Evolutionary conservation across 2,888 invertebrate genomes (phyloP).

Genomic region (Laspeyria flexula): DNA sequence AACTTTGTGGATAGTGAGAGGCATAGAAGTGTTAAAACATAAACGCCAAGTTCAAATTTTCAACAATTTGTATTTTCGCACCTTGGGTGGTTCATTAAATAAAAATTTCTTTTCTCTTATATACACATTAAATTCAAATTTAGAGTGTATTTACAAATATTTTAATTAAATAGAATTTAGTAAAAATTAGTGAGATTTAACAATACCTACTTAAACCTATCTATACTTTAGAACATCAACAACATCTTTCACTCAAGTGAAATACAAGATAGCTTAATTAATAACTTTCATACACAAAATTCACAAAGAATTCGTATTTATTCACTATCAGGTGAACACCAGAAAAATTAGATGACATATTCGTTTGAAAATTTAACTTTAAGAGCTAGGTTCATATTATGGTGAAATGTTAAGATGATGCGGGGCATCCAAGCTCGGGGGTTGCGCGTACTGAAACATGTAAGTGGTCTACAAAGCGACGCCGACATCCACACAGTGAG

Average conservation of each 20-base stretch:
- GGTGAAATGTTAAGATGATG: constrained; percentile 53
- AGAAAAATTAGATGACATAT: constrained; percentile 57
- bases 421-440: constrained; percentile 50
- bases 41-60: constrained; percentile 70
- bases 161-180: constrained; percentile 86
- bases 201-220: constrained; percentile 82
- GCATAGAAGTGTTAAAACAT: constrained; percentile 37
- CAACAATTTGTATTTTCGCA: constrained; percentile 85
- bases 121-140: constrained; percentile 86
- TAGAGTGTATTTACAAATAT: constrained; percentile 87
- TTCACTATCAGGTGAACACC: constrained; percentile 69
- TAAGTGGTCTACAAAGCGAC: constrained; percentile 55
- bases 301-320: constrained; percentile 70
- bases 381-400: constrained; percentile 51
- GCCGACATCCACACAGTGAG: too few species aligned
- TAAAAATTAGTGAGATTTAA: constrained; percentile 86
- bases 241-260: constrained; percentile 82
- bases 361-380: constrained; percentile 44
- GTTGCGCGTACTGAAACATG: constrained; percentile 42
- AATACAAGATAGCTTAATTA: constrained; percentile 73
- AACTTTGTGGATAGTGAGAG: constrained; percentile 5
- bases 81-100: constrained; percentile 85
- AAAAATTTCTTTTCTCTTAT: constrained; percentile 82
- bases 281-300: constrained; percentile 73
- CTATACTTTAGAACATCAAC: constrained; percentile 83